Evolutionary conservation across 1,140 invertebrate species (phyloP), one percentile per base, ranked within the genome.

Genomic region (Pseudomyrmex cubaensis): DNA sequence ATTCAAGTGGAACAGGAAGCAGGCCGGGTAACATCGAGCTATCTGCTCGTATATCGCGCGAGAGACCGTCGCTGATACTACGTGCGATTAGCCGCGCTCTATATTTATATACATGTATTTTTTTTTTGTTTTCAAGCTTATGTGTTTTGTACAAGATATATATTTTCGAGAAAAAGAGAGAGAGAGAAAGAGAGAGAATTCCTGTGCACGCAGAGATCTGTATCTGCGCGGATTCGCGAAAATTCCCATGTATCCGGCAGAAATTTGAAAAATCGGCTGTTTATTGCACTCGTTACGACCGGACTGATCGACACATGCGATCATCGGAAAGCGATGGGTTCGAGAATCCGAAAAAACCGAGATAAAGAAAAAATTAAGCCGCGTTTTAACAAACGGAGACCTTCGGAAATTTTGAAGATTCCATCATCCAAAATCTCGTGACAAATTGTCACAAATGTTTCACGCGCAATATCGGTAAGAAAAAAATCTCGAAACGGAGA

Each of bases 1-100:
- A 88, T 76, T 87, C 73, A 80, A 70, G 56, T 62, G 35, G 35
- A 77, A 82, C 86, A 88, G 87, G 86, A 88, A 88, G 77, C 85
- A 70, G 67, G 72, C 63, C 59, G 86, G 35, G 61, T 87, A 82
- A 83, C 62, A 73, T 75, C 75, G 75, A 57, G 48, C 52, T 88
- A 88, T 88, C 83, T 88, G 44, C 57, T 63, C 59, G 54, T 66
- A 70, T 88, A 85, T 88, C 64, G 67, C 17, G 25, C n/a, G 17
- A 20, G 46, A 17, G 64, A 85, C 59, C 44, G 70, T 74, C 35
- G 73, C 72, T 83, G 74, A 74, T 84, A 72, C 35, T 35, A 35
- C 7, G 35, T 20, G 70, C 35, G 82, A 78, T 84, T 87, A 85
- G 63, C 69, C 15, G 73, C 67, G 70, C 82, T 87, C 80, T 88